Evolutionary conservation across 2,113 vertebrate species (phyloP).

Genomic region (Riparia riparia): DNA sequence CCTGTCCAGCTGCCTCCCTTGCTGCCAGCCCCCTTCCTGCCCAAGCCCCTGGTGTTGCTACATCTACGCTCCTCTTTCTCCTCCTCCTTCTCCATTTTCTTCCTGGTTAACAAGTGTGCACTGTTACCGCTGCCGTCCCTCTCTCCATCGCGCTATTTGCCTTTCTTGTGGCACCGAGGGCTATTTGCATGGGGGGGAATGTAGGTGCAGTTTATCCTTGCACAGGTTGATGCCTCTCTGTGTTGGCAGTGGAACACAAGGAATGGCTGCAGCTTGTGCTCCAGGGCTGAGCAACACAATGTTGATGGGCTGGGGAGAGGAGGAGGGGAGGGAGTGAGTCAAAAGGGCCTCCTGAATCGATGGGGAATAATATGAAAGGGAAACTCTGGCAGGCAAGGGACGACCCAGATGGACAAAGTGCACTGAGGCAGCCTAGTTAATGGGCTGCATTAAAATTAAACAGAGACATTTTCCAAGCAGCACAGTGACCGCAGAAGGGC

Average conservation of each 20-base stretch:
- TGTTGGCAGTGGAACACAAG: neutral
- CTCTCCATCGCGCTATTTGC: neutral
- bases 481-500: neutral
- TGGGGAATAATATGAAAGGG: conserved; percentile 41
- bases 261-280: neutral
- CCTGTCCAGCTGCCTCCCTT: neutral
- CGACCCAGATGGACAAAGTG: conserved; percentile 59
- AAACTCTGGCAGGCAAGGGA: conserved; percentile 43
- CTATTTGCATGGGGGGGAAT: neutral
- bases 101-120: conserved; percentile 57
- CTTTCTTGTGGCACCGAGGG: conserved; percentile 27
- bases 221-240: conserved; percentile 1
- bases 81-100: neutral
- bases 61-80: neutral
- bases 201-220: neutral
- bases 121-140: conserved; percentile 7
- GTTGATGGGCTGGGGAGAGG: neutral
- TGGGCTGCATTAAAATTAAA: conserved; percentile 55
- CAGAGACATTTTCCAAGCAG: conserved; percentile 8
- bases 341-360: conserved; percentile 50
- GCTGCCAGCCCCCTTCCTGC: neutral
- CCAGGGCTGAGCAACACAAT: neutral
- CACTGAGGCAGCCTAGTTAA: conserved; percentile 52
- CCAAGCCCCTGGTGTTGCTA: neutral
- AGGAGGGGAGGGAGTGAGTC: neutral